Evolutionary conservation across 2,888 invertebrate species (phyloP), one percentile per base, ranked within the genome.

Genomic region (Scelioninae gen. 2): DNA sequence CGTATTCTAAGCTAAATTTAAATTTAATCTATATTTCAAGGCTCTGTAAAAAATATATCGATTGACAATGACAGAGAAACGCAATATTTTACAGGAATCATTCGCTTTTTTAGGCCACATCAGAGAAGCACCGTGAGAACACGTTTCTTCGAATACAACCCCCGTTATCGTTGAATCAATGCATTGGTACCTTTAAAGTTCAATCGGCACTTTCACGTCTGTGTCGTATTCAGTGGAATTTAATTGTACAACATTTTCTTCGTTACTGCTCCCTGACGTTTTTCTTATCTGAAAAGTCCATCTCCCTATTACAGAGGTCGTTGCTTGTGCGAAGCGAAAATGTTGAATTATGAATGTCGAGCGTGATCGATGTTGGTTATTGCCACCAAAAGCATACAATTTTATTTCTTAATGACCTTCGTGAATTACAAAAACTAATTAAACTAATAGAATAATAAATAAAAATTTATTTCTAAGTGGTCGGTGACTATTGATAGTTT

Each of bases 231-330:
- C 76, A 78, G 82, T 82, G 75, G 81, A 81, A 78, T 82, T 82
- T 82, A 85, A 82, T 52, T 84, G 82, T 79, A 83, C 83, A 76
- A 82, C 79, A 77, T 77, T 82, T 75, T 83, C 84, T 76, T 84
- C 84, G 74, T 80, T 77, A 81, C 78, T 83, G 79, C 79, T 82
- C 77, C 76, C 81, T 75, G 84, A 82, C 73, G 81, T 78, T 81
- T 80, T 82, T 73, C 78, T 81, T 55, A 80, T 82, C 82, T 83
- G 82, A 78, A 82, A 82, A 78, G 71, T 71, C 71, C 74, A 77
- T 75, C 74, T 75, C 67, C 72, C 57, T 71, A 69, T 76, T 74
- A 74, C 55, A 68, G 39, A 46, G 68, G 48, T 75, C 64, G 11
- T 61, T 70, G 67, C 58, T 57, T 31, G 58, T 67, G 50, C 55